A percentile compares a stretch with the other conserved stretches of the same genome.
Evolutionary conservation across 92 coral and sea anemone genomes (phyloP).

Genomic region (Phenganax stokvisi): DNA sequence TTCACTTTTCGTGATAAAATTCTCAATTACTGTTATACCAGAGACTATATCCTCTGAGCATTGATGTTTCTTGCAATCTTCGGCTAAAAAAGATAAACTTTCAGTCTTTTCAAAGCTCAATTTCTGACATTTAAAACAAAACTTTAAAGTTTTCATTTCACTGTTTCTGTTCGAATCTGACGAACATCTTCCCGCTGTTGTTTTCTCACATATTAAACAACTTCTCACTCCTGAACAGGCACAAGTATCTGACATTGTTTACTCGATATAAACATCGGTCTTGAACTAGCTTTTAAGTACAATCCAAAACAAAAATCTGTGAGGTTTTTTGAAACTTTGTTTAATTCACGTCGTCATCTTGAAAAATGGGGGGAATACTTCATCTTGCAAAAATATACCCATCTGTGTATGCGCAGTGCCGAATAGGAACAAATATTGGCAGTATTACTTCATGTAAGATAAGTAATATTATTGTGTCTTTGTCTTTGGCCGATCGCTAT

Average conservation of each 20-base stretch:
- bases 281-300: too few species aligned
- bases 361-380: too few species aligned
- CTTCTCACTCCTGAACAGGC: constrained; percentile 74
- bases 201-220: constrained; percentile 73
- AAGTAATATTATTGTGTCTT: too few species aligned
- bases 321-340: too few species aligned
- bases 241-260: constrained; percentile 64
- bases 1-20: constrained; percentile 66
- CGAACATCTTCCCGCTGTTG: neutral
- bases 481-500: too few species aligned
- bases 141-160: constrained; percentile 27
- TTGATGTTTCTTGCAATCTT: neutral
- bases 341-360: too few species aligned
- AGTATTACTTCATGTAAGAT: too few species aligned
- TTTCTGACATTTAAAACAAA: constrained; percentile 60
- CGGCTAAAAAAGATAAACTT: neutral
- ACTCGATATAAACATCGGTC: too few species aligned
- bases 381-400: too few species aligned
- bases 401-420: too few species aligned
- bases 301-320: too few species aligned
- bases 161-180: constrained; percentile 8
- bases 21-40: constrained; percentile 63
- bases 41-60: constrained; percentile 32
- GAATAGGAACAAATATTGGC: too few species aligned
- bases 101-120: constrained; percentile 9